Base-by-base conservation (phyloP, 2,797 vertebrate species). In the Poecile montanus region DNA sequence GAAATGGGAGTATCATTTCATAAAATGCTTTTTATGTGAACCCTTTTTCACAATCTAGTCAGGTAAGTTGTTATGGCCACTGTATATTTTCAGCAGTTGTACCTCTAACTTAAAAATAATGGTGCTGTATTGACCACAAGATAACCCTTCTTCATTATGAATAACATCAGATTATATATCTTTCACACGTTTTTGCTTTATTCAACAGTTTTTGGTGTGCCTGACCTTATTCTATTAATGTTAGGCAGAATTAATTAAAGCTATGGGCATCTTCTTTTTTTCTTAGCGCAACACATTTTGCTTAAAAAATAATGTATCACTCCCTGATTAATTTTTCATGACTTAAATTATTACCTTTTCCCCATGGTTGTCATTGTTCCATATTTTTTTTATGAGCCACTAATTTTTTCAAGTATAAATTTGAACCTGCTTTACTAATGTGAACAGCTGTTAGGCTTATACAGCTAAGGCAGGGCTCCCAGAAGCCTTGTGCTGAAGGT, bases 91-190 rank as follows among this genome's bases (percentile, higher is more conserved):
- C 95, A 94, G 91, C 70, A 50, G 23, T 75, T 20, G 25, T 79
- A 75, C 62, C 88, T 95, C 93, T 97, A 97, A 97, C 97, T 97
- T 85, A 97, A 94, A 98, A 97, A 98, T 97, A 97, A 98, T 97
- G 95, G 95, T 94, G 84, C 89, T 94, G 84, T 91, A 95, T 84
- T 97, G 97, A 98, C 97, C 95, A 98, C 82, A 63, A 93, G 91
- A 94, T 97, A 97, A 96, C 96, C 94, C 89, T 97, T 96, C 93
- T 97, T 97, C 96, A 96, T 97, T 93, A 97, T 97, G 88, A 97
- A 79, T 95, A 97, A 97, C 94, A 97, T 79, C 79, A 80, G 88
- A 93, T 88, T 95, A 93, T 97, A 96, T 97, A 97, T 98, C 96
- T 97, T 96, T 89, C 97, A 89, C n/a, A 30, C 13, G 0, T 91